A percentile compares a stretch with the other conserved stretches of the same genome.
These are phyloP conservation scores for Petrocephalus sullivani DNA, from an alignment of 2,797 vertebrate species.

Conservation along the genomic window DNA sequence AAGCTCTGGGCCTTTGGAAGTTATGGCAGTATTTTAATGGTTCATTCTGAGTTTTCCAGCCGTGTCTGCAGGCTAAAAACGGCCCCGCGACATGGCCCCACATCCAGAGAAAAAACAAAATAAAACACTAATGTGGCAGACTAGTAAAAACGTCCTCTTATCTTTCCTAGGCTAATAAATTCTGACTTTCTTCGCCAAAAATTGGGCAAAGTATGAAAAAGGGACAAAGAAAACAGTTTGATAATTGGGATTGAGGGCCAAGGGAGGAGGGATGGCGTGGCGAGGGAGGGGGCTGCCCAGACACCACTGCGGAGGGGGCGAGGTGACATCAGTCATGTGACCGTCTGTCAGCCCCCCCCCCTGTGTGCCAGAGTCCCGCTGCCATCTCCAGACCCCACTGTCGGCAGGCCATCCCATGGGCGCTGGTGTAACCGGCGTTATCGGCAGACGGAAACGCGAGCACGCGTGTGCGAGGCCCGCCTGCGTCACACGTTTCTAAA, in stretches of 20 bases:
- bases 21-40: slow-evolving; percentile 51
- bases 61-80: slow-evolving; percentile 51
- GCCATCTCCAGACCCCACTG: neutral
- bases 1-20: slow-evolving; percentile 53
- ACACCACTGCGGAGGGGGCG: neutral
- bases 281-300: neutral
- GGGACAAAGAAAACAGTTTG: slow-evolving; percentile 33
- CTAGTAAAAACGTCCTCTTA: slow-evolving; percentile 61
- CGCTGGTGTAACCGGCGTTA: slow-evolving; percentile 19
- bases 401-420: neutral
- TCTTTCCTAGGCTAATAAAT: slow-evolving; percentile 59
- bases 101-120: slow-evolving; percentile 40
- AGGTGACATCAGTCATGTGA: slow-evolving; percentile 29
- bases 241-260: neutral
- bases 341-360: slow-evolving; percentile 22
- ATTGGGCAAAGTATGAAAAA: slow-evolving; percentile 21
- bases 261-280: neutral
- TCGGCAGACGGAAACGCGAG: slow-evolving; percentile 23
- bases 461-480: slow-evolving; percentile 8
- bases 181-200: slow-evolving; percentile 41
- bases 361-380: neutral
- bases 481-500: slow-evolving; percentile 38
- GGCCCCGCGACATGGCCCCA: slow-evolving; percentile 29
- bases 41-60: slow-evolving; percentile 58
- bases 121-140: slow-evolving; percentile 23